These are phyloP conservation scores for Tarsius wallacei DNA, from an alignment of 2,797 vertebrate genomes.

Conservation along the genomic window DNA sequence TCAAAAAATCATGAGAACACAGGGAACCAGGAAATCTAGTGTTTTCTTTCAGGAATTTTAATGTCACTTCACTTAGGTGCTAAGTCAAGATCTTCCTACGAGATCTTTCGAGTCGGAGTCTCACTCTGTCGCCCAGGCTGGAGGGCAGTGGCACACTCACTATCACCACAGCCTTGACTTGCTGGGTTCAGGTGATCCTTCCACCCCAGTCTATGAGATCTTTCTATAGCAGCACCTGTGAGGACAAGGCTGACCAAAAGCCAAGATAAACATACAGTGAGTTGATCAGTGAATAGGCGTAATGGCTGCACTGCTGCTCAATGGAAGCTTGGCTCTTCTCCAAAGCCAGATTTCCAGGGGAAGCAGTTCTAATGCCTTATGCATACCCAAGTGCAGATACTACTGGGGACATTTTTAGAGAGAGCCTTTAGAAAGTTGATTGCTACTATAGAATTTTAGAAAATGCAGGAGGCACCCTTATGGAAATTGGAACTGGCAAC, in stretches of 20 bases:
- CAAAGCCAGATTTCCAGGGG: background rate
- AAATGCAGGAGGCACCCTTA: too few relatives aligned
- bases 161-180: too few relatives aligned
- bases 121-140: too few relatives aligned
- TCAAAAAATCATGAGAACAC: background rate
- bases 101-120: background rate
- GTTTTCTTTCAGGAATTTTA: conserved; percentile 14
- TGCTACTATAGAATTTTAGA: background rate
- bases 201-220: background rate
- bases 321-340: background rate
- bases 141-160: too few relatives aligned
- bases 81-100: background rate
- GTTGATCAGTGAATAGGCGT: background rate
- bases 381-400: background rate
- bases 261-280: background rate
- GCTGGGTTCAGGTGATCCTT: too few relatives aligned
- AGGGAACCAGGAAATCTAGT: background rate
- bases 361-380: too few relatives aligned
- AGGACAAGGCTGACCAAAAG: background rate
- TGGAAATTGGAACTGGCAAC: too few relatives aligned
- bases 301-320: background rate
- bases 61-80: background rate
- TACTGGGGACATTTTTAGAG: background rate
- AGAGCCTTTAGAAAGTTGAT: background rate
- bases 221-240: background rate